Percentiles rank a stretch among this genome's conserved stretches.
Evolutionary conservation across 1,140 invertebrate genomes (phyloP).

Genomic region (Akabosia matsudoensis): DNA sequence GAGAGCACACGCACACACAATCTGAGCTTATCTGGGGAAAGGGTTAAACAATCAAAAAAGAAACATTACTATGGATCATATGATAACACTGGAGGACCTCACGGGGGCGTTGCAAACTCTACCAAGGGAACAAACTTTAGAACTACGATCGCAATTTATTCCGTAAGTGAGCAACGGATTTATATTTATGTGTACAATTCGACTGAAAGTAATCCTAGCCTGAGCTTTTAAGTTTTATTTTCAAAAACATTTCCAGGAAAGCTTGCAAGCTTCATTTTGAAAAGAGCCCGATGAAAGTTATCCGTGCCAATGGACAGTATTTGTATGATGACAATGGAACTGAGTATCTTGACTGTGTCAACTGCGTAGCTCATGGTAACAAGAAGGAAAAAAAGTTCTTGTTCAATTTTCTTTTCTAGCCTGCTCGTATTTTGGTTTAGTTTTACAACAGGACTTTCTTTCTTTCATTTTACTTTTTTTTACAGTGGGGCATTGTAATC

Average conservation of each 20-base stretch:
- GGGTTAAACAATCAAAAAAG: no score
- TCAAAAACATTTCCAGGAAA: no score
- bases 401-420: not conserved
- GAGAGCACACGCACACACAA: not conserved
- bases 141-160: constrained; percentile 14
- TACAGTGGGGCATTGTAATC: constrained; percentile 63
- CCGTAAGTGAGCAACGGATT: constrained; percentile 21
- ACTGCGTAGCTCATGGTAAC: constrained; percentile 63
- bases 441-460: not conserved
- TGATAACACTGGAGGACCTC: not conserved
- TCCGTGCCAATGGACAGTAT: constrained; percentile 55
- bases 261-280: constrained; percentile 46
- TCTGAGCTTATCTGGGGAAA: no score
- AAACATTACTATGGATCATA: not conserved
- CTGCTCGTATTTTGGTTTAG: not conserved
- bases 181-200: not conserved
- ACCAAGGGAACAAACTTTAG: constrained; percentile 9
- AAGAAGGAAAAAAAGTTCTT: no score
- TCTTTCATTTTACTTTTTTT: constrained; percentile 17
- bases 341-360: constrained; percentile 62
- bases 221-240: not conserved
- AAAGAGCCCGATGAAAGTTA: constrained; percentile 43
- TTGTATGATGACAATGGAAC: constrained; percentile 60
- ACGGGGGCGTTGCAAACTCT: not conserved
- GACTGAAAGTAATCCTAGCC: not conserved